Percentiles rank a stretch among this genome's conserved stretches.
These are phyloP conservation scores for Stigmatopora nigra DNA, from an alignment of 2,113 vertebrate species.

Conservation along the genomic window DNA sequence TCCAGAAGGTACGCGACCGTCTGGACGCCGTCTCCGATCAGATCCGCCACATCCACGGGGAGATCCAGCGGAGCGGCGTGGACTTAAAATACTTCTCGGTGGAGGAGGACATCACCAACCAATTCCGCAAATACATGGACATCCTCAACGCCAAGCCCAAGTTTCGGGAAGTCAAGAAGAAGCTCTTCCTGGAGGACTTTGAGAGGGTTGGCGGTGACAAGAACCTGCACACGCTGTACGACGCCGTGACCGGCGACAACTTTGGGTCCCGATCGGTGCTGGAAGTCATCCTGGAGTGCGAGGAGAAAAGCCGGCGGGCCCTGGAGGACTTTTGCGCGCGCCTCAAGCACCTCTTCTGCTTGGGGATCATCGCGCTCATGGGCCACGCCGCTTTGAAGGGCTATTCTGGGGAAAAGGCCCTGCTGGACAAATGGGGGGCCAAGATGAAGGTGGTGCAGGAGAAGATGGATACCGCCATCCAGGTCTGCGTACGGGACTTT, in stretches of 20 bases:
- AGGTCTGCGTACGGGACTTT: conserved; percentile 67
- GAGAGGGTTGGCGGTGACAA: conserved; percentile 63
- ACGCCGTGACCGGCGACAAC: conserved; percentile 63
- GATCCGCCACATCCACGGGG: conserved; percentile 60
- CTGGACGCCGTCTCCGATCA: conserved; percentile 69
- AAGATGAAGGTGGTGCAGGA: conserved; percentile 67
- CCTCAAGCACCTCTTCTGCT: conserved; percentile 72
- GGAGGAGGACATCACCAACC: conserved; percentile 73
- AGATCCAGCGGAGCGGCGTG: conserved; percentile 66
- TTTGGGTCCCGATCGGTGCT: conserved; percentile 68
- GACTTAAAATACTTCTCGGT: conserved; percentile 66
- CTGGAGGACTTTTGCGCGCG: conserved; percentile 71
- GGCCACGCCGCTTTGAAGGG: conserved; percentile 67
- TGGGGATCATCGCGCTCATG: conserved; percentile 70
- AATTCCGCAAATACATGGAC: conserved; percentile 77
- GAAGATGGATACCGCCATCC: conserved; percentile 64
- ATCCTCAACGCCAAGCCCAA: conserved; percentile 72
- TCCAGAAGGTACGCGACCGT: conserved; percentile 68
- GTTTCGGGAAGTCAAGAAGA: conserved; percentile 70
- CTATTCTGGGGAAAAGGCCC: conserved; percentile 52
- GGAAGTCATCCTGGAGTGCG: conserved; percentile 68
- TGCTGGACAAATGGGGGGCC: conserved; percentile 64
- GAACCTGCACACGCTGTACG: conserved; percentile 67
- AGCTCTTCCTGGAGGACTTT: conserved; percentile 69
- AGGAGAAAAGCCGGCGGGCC: conserved; percentile 66